Percentiles rank a stretch among this genome's conserved stretches.
Evolutionary conservation across 1,140 invertebrate species (phyloP).

Genomic region (Zaprionus camerounensis): DNA sequence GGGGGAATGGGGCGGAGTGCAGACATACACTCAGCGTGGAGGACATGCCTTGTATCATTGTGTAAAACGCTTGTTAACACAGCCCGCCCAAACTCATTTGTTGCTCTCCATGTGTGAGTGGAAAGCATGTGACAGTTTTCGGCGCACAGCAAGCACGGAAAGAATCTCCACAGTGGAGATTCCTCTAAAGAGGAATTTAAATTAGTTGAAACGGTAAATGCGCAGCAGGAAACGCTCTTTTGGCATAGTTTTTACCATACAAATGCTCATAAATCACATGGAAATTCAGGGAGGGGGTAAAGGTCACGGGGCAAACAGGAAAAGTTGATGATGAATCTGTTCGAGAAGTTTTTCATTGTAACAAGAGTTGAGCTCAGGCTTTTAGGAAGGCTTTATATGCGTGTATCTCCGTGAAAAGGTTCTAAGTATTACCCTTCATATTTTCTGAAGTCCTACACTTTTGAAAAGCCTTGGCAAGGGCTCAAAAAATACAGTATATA

Average conservation of each 20-base stretch:
- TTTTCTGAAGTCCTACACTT: too few species aligned
- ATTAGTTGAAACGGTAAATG: slow-evolving; percentile 69
- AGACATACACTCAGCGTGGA: slow-evolving; percentile 10
- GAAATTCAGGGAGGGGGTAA: not conserved
- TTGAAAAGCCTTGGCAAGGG: too few species aligned
- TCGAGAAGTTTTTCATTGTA: not conserved
- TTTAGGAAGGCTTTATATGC: not conserved
- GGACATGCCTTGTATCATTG: slow-evolving; percentile 58
- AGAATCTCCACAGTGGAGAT: slow-evolving; percentile 37
- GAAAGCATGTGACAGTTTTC: slow-evolving; percentile 65
- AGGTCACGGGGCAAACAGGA: not conserved
- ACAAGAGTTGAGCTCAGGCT: not conserved
- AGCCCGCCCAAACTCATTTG: slow-evolving; percentile 63
- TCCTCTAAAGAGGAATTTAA: slow-evolving; percentile 70
- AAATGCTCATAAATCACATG: slow-evolving; percentile 61
- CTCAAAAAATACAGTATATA: too few species aligned
- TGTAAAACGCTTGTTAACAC: slow-evolving; percentile 83
- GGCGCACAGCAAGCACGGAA: slow-evolving; percentile 20
- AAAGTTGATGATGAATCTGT: slow-evolving; percentile 2
- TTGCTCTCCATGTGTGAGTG: slow-evolving; percentile 22
- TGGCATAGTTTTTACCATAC: slow-evolving; percentile 65
- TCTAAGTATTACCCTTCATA: too few species aligned
- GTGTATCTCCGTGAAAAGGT: too few species aligned
- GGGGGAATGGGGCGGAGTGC: not conserved
- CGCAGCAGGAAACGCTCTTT: slow-evolving; percentile 71